These are phyloP conservation scores for Holcopasites calliopsidis DNA, from an alignment of 1,140 invertebrate genomes.

Conservation along the genomic window DNA sequence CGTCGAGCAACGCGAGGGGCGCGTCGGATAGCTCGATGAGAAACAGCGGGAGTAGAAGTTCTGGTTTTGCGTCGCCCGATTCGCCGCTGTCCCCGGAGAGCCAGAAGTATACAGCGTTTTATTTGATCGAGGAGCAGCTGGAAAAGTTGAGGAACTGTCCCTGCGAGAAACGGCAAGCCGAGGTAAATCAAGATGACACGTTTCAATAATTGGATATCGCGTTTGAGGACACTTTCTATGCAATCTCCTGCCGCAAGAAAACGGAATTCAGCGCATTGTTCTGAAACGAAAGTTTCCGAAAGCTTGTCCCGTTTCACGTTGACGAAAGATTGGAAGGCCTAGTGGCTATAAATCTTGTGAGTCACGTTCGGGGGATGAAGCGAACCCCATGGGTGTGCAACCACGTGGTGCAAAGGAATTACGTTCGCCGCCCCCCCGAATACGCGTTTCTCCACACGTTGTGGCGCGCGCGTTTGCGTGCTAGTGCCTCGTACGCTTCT, in stretches of 20 bases:
- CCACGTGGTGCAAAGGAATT: slow-evolving; percentile 75
- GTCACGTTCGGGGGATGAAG: slow-evolving; percentile 62
- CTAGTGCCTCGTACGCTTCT: slow-evolving; percentile 50
- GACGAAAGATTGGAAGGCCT: slow-evolving; percentile 17
- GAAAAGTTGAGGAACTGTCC: slow-evolving; percentile 69
- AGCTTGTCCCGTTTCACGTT: background rate
- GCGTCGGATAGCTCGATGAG: slow-evolving; percentile 31
- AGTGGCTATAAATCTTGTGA: slow-evolving; percentile 74
- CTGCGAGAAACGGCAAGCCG: slow-evolving; percentile 65
- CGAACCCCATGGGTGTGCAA: slow-evolving; percentile 62
- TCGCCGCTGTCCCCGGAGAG: slow-evolving; percentile 71
- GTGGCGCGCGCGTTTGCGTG: slow-evolving; percentile 33
- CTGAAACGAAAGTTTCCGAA: background rate
- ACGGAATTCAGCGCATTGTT: too few relatives aligned
- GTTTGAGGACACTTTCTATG: too few relatives aligned
- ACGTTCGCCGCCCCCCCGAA: slow-evolving; percentile 56
- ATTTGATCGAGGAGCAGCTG: slow-evolving; percentile 68
- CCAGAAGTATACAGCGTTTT: slow-evolving; percentile 68
- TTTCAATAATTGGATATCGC: background rate
- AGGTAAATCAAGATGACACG: slow-evolving; percentile 53
- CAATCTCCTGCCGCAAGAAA: too few relatives aligned
- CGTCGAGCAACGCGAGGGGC: slow-evolving; percentile 1
- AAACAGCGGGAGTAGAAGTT: slow-evolving; percentile 66
- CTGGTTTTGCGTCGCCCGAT: slow-evolving; percentile 66
- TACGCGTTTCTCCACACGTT: slow-evolving; percentile 6